Base-by-base conservation (phyloP, 2,888 invertebrate species). In the Fissipunctia ypsillon region DNA sequence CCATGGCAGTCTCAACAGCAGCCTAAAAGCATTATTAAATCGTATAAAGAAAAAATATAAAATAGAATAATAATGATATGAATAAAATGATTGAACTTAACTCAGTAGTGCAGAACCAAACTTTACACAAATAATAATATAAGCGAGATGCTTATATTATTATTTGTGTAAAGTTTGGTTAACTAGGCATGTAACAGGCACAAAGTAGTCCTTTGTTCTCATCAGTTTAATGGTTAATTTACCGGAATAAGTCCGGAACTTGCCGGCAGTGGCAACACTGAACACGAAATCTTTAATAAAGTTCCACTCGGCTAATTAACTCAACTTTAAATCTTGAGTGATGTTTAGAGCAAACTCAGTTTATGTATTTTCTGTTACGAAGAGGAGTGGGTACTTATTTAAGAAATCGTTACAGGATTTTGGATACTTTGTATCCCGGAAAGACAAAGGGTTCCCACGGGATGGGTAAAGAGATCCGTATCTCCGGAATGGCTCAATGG, bases 181-280 rank as follows among this genome's bases (percentile, higher is more conserved):
- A 54, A 56, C 57, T 80, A 67, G 59, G 63, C 60, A 74, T 68
- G 78, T 77, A 72, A 69, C 76, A 68, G 73, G 81, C 61, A 41
- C 69, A 71, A 74, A 74, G 78, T 81, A 75, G 72, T 76, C 83
- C 81, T 74, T 84, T 85, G 83, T 86, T 84, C 80, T 76, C 84
- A 76, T 84, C 84, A 83, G 81, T 87, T 85, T 78, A 87, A 87
- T 86, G 76, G 85, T 83, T 89, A 89, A 89, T 88, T 89, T 83
- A 81, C 77, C 80, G 80, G 81, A 88, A 86, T 87, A 84, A 82
- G 83, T 83, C 85, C 84, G 86, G 83, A 89, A 86, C 87, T 84
- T 69, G 73, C 74, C 69, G 70, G 67, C 72, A 73, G 76, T 80
- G 79, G 80, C 80, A 83, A 81, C 78, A 75, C 80, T 73, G 80